Percentiles rank a stretch among this genome's conserved stretches.
These are phyloP conservation scores for Aspidoscelis tigris DNA, from an alignment of 2,113 vertebrate species.

Conservation along the genomic window DNA sequence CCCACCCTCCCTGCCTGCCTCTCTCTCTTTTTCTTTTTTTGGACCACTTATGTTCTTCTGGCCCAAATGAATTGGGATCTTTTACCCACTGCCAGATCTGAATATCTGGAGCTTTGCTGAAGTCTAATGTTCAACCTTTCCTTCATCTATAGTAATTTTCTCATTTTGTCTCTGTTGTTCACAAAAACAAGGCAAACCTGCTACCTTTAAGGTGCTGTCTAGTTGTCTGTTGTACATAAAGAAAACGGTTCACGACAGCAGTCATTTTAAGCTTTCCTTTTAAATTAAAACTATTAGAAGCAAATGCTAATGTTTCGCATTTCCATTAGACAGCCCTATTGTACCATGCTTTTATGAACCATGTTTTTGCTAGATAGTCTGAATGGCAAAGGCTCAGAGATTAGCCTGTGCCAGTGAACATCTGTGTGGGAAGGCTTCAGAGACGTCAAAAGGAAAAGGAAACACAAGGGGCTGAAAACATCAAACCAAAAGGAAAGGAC, in stretches of 20 bases:
- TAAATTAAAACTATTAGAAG: constrained; percentile 6
- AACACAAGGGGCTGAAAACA: constrained; percentile 25
- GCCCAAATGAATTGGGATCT: background rate
- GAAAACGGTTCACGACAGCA: background rate
- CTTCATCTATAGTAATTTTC: background rate
- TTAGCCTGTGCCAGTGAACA: constrained; percentile 12
- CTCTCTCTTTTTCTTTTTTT: background rate
- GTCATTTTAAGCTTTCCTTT: background rate
- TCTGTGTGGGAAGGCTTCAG: constrained; percentile 24
- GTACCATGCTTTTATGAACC: background rate
- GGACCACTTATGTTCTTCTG: background rate
- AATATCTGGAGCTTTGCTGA: background rate
- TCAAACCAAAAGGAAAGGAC: constrained; percentile 15
- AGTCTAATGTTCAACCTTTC: background rate
- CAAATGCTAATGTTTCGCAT: background rate
- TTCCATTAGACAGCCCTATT: background rate
- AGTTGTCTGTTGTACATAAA: background rate
- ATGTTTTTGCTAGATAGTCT: background rate
- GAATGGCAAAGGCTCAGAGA: constrained; percentile 7
- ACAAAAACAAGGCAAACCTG: background rate
- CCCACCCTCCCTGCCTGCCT: too few relatives aligned
- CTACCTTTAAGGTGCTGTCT: background rate
- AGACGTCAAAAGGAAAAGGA: constrained; percentile 18
- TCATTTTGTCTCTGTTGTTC: background rate
- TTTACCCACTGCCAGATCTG: background rate